Conservation (phyloP, 2,888 invertebrate species). For the Ochropleura leucogaster region DNA sequence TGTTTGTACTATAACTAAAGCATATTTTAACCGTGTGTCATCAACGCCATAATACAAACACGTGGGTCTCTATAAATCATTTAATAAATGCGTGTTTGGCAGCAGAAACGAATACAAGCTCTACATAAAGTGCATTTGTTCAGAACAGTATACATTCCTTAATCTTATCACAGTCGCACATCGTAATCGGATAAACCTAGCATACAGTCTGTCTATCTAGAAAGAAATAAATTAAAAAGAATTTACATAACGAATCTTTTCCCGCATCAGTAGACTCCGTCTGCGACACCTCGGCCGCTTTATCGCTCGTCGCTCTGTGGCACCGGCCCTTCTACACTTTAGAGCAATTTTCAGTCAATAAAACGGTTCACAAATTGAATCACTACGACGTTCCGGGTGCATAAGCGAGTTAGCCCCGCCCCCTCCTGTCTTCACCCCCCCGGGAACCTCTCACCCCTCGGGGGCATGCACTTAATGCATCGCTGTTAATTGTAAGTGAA, state of each 20-base stretch:
- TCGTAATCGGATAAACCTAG: constrained; percentile 35
- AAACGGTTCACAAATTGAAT: constrained; percentile 72
- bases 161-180: background rate
- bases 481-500: constrained; percentile 64
- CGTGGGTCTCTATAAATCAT: too few species aligned
- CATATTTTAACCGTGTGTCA: background rate
- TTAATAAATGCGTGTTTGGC: background rate
- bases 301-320: constrained; percentile 50
- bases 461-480: constrained; percentile 68
- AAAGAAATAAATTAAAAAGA: constrained; percentile 59
- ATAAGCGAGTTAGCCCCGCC: constrained; percentile 70
- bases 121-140: background rate
- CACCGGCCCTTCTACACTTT: constrained; percentile 63
- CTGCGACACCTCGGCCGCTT: constrained; percentile 61
- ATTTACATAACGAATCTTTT: constrained; percentile 57
- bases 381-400: constrained; percentile 68
- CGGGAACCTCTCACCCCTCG: constrained; percentile 26
- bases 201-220: constrained; percentile 20
- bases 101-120: background rate
- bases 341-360: constrained; percentile 73
- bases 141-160: too few species aligned
- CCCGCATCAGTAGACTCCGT: constrained; percentile 56
- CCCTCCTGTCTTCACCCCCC: constrained; percentile 29
- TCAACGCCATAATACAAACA: background rate
- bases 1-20: background rate